These are phyloP conservation scores for Agelastica alni DNA, from an alignment of 2,888 invertebrate genomes.

Conservation along the genomic window DNA sequence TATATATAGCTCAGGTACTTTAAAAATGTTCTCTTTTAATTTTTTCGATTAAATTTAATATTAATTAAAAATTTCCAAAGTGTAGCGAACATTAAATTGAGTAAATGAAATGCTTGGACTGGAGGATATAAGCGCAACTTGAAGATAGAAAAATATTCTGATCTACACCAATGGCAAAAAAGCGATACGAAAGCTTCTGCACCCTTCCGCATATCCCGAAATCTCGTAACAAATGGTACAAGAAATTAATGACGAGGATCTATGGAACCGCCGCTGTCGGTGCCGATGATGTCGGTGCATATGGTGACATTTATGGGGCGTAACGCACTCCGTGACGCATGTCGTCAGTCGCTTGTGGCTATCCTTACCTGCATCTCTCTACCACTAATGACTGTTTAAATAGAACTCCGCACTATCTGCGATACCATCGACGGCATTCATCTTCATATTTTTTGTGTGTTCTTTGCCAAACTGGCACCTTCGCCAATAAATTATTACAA, in stretches of 20 bases:
- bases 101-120: too few species aligned
- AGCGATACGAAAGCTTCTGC: constrained; percentile 12
- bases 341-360: constrained; percentile 48
- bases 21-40: too few species aligned
- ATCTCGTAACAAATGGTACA: constrained; percentile 21
- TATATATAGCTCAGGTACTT: too few species aligned
- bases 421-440: constrained; percentile 29
- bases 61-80: too few species aligned
- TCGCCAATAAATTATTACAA: constrained; percentile 24
- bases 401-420: constrained; percentile 32
- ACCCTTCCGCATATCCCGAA: constrained; percentile 18
- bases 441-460: constrained; percentile 24
- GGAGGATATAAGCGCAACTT: too few species aligned
- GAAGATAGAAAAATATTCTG: too few species aligned
- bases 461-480: constrained; percentile 32
- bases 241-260: constrained; percentile 43
- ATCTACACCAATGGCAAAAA: constrained; percentile 10
- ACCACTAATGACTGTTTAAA: constrained; percentile 55
- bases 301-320: constrained; percentile 55
- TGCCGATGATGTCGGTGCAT: constrained; percentile 35
- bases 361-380: constrained; percentile 51
- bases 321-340: constrained; percentile 55
- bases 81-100: too few species aligned
- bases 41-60: too few species aligned
- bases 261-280: constrained; percentile 49